Base-by-base conservation (phyloP, 2,888 invertebrate species). In the Griposia aprilina region DNA sequence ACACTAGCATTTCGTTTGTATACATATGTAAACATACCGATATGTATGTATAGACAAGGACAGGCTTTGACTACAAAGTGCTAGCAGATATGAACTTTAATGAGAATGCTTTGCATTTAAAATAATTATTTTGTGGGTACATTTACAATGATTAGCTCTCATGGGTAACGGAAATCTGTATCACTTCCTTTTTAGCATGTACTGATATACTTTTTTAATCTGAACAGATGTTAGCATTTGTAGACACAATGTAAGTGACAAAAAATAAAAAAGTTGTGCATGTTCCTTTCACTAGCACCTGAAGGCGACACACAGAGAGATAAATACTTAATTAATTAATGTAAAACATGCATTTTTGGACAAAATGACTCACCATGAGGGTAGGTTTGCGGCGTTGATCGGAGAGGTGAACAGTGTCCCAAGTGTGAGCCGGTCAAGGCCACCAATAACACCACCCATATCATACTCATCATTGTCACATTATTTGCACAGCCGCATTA, bases 401-500 rank as follows among this genome's bases (percentile, higher is more conserved):
- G 93, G 87, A 96, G 91, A 90, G 97, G 97, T 89, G 95, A 94
- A 93, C 96, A 95, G 90, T 93, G 93, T 92, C 94, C 95, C 85
- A 93, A 93, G 88, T 94, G 94, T 89, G 94, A 91, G 93, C 96
- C 95, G 90, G 94, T 92, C 91, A 95, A 93, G 94, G 96, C 95
- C 94, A 95, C 94, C 90, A 96, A 94, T 92, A 96, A 94, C 94
- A 96, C 93, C 93, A 95, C 94, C 96, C 96, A 96, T 94, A 95
- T 89, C 92, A 93, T 92, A 93, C 93, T 94, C 94, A 96, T 96
- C 91, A 95, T 96, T 94, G 91, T 94, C 92, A 94, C 96, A 96
- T 96, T 96, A 97, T 97, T 95, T 95, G 93, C 93, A 95, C 94
- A 94, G 92, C 92, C 94, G 93, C 91, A 94, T 93, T 92, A 96